Evolutionary conservation across 2,888 invertebrate genomes (phyloP).

Genomic region (Palloptera scutellata): DNA sequence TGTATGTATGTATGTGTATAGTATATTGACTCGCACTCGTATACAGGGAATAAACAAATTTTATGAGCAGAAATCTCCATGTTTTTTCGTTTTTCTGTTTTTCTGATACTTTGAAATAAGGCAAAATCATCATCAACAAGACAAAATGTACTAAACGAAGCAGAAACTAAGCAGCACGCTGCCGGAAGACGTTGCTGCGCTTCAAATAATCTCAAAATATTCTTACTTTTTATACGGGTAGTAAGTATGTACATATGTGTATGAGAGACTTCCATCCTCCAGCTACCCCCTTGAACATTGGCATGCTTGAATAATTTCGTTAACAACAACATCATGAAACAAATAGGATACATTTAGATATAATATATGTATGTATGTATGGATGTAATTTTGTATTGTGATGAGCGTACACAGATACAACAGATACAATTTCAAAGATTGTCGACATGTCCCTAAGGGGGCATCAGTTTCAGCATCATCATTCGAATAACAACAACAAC

Average conservation of each 20-base stretch:
- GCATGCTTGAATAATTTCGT: constrained; percentile 44
- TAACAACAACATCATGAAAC: constrained; percentile 3
- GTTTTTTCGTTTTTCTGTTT: background rate
- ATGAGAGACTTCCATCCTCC: constrained; percentile 14
- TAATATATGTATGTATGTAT: background rate
- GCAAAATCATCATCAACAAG: background rate
- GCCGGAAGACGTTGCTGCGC: constrained; percentile 34
- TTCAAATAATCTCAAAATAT: constrained; percentile 45
- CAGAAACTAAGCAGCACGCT: constrained; percentile 12
- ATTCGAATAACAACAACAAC: constrained; percentile 36
- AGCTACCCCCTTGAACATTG: no score
- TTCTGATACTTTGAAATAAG: background rate
- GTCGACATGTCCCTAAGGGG: constrained; percentile 42
- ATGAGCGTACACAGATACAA: constrained; percentile 34
- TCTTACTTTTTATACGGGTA: background rate
- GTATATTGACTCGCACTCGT: background rate
- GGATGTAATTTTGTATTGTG: background rate
- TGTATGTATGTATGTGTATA: background rate
- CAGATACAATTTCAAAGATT: constrained; percentile 37
- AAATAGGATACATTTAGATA: background rate
- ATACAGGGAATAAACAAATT: background rate
- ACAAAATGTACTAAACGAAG: constrained; percentile 24
- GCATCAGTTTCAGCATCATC: constrained; percentile 38
- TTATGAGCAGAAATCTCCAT: background rate
- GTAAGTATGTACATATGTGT: constrained; percentile 37